Evolutionary conservation across 2,888 invertebrate species (phyloP).

Genomic region (Malthinus flaveolus): DNA sequence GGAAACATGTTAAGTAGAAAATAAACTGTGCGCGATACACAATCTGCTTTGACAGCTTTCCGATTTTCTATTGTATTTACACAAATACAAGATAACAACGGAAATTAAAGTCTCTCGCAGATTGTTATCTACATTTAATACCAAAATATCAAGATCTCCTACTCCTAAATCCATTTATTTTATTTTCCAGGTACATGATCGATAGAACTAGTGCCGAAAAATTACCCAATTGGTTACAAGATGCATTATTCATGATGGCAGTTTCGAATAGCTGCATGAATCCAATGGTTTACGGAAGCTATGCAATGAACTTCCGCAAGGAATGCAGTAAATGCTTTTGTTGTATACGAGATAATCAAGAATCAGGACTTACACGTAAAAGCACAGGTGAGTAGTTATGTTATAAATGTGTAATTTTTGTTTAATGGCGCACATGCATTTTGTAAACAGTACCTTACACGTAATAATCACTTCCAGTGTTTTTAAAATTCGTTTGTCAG

Average conservation of each 20-base stretch:
- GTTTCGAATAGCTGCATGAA: slow-evolving; percentile 82
- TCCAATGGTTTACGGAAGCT: slow-evolving; percentile 77
- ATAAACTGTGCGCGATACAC: too few species aligned
- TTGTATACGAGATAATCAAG: slow-evolving; percentile 25
- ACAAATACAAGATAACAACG: too few species aligned
- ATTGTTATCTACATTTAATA: neutral
- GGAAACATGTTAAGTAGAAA: too few species aligned
- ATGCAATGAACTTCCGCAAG: slow-evolving; percentile 62
- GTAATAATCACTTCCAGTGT: neutral
- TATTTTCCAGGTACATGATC: slow-evolving; percentile 66
- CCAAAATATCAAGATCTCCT: too few species aligned
- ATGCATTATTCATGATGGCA: slow-evolving; percentile 76
- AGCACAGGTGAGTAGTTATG: slow-evolving; percentile 13
- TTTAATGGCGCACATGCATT: too few species aligned
- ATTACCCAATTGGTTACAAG: slow-evolving; percentile 68
- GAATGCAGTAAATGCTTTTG: slow-evolving; percentile 47
- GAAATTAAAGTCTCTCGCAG: neutral
- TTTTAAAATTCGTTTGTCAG: neutral
- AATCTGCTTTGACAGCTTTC: too few species aligned
- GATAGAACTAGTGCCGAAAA: slow-evolving; percentile 67
- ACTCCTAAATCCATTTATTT: too few species aligned
- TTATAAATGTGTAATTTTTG: neutral
- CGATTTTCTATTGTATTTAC: too few species aligned
- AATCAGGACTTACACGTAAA: slow-evolving; percentile 14
- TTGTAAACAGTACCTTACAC: neutral